Conservation (phyloP, 2,888 invertebrate genomes). For the Phragmatobia fuliginosa region DNA sequence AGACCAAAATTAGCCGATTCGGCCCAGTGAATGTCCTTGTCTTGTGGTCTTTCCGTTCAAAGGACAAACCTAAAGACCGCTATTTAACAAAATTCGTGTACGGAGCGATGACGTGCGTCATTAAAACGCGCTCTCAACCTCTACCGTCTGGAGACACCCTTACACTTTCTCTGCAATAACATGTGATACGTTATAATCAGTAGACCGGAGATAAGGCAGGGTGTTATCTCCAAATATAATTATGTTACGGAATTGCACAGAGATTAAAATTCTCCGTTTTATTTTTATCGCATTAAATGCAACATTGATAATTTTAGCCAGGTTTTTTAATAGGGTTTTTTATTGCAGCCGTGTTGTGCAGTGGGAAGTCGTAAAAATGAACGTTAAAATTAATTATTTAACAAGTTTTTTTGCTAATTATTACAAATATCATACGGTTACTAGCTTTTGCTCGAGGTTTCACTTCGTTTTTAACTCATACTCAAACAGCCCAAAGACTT, state of each 20-base stretch:
- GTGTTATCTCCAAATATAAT: constrained; percentile 30
- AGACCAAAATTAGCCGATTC: too few species aligned
- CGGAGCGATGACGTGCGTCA: not conserved
- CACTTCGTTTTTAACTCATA: too few species aligned
- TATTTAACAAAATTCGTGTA: too few species aligned
- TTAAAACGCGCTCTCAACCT: not conserved
- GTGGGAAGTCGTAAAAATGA: constrained; percentile 43
- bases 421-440: not conserved
- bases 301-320: constrained; percentile 40
- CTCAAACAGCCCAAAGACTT: too few species aligned
- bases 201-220: constrained; percentile 26
- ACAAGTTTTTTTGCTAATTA: constrained; percentile 24
- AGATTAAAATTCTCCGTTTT: constrained; percentile 53
- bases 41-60: not conserved
- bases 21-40: not conserved
- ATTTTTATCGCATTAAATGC: constrained; percentile 39
- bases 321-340: constrained; percentile 40
- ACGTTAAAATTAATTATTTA: constrained; percentile 42
- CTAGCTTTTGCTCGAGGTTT: not conserved
- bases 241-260: constrained; percentile 35
- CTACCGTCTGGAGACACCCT: not conserved
- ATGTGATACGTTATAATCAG: constrained; percentile 24
- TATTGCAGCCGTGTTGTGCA: constrained; percentile 28
- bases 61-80: not conserved
- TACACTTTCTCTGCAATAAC: not conserved